These are phyloP conservation scores for Caprella mutica DNA, from an alignment of 2,888 invertebrate species.

Conservation along the genomic window DNA sequence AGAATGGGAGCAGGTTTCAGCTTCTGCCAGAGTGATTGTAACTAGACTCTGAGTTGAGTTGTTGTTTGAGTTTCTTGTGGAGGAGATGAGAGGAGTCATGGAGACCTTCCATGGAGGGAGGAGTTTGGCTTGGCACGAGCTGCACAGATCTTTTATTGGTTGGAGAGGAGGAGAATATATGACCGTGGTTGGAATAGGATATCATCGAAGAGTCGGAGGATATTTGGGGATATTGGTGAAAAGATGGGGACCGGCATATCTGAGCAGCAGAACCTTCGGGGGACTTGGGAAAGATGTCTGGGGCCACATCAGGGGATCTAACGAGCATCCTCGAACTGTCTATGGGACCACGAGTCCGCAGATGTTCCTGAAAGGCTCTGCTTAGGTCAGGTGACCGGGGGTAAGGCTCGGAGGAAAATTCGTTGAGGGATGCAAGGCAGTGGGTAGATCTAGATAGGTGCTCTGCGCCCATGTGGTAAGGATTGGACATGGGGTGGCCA, in stretches of 20 bases:
- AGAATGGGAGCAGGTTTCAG: constrained; percentile 3
- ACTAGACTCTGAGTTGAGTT: background rate
- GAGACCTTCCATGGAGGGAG: background rate
- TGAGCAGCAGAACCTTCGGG: constrained; percentile 26
- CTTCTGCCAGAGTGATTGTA: background rate
- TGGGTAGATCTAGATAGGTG: constrained; percentile 3
- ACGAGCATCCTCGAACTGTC: constrained; percentile 7
- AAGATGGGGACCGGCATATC: constrained; percentile 11
- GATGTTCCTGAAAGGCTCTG: background rate
- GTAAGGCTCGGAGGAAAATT: background rate
- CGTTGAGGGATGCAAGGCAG: constrained; percentile 9
- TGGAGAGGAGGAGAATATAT: background rate
- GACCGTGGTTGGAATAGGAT: background rate
- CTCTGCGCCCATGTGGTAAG: background rate
- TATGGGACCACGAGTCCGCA: background rate
- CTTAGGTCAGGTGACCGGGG: constrained; percentile 10
- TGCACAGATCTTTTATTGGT: background rate
- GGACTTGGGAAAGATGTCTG: constrained; percentile 24
- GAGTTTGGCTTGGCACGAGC: background rate
- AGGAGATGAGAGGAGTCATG: background rate
- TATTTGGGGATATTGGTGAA: background rate
- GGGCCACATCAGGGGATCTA: constrained; percentile 23
- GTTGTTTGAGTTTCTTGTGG: constrained; percentile 2
- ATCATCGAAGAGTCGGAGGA: background rate
- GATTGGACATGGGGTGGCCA: background rate